phyloP scores from a whole-genome alignment of 2,113 vertebrate genomes.

The Trogon surrucura region DNA sequence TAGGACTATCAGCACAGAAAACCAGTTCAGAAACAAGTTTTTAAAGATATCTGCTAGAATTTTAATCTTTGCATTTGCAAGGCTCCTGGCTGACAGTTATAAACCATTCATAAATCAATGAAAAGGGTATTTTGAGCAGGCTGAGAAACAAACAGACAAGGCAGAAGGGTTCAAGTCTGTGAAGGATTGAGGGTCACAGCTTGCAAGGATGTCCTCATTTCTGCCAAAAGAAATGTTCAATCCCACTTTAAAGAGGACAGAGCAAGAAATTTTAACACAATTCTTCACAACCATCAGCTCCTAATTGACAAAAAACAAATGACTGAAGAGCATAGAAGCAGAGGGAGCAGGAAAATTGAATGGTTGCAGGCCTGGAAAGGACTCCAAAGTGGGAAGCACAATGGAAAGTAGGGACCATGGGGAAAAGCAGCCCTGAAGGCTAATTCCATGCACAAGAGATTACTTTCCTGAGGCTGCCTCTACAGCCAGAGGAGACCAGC shows the following conservation, averaged over 20 bases:
- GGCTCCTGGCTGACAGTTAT: background rate
- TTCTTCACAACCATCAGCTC: background rate
- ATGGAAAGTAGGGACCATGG: background rate
- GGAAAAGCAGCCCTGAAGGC: background rate
- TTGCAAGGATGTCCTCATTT: background rate
- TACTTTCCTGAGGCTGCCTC: background rate
- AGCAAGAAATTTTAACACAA: background rate
- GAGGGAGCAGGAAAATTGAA: background rate
- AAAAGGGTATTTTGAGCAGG: background rate
- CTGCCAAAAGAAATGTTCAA: background rate
- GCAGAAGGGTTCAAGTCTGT: background rate
- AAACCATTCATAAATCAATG: background rate
- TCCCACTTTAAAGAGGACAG: background rate
- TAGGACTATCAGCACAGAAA: background rate
- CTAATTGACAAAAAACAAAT: background rate
- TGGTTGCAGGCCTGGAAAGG: background rate
- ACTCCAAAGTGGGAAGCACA: background rate
- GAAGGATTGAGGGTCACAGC: background rate
- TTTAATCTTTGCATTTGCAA: background rate
- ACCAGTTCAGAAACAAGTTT: background rate
- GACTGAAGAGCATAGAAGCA: fast-evolving
- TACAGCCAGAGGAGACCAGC: background rate
- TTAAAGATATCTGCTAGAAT: background rate
- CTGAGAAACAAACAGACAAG: background rate
- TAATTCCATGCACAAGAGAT: background rate